phyloP scores from a whole-genome alignment of 1,140 invertebrate genomes.

The silkworm (Bombyx mori) region DNA sequence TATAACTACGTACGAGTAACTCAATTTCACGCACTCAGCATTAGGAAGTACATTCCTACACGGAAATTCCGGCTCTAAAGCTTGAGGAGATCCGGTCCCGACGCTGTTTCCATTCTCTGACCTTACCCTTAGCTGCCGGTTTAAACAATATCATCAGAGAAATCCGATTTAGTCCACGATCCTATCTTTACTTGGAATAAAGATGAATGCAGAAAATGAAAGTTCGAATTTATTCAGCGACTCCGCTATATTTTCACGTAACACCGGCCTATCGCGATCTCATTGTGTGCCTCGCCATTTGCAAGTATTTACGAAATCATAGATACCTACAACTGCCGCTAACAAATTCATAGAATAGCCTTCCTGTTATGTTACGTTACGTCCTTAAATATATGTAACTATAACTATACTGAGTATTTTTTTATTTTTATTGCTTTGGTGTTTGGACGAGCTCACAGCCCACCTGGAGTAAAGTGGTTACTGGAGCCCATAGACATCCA shows the following conservation, averaged over 20 bases:
- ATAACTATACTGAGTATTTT: no score
- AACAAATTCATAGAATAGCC: no score
- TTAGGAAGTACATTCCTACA: slow-evolving; percentile 1
- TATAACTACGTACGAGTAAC: not conserved
- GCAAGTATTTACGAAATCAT: no score
- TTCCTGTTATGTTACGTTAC: no score
- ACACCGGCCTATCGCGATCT: slow-evolving; percentile 5
- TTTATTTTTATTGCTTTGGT: no score
- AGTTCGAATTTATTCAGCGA: slow-evolving; percentile 13
- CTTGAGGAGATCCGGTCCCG: not conserved
- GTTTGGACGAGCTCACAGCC: no score
- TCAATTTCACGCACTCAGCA: not conserved
- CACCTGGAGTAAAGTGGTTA: no score
- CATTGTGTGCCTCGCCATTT: not conserved
- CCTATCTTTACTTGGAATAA: slow-evolving; percentile 3
- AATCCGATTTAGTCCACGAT: slow-evolving; percentile 11
- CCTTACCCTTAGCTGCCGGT: slow-evolving; percentile 7
- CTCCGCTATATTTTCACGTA: slow-evolving; percentile 4
- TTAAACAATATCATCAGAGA: slow-evolving; percentile 17
- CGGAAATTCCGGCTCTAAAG: slow-evolving; percentile 23
- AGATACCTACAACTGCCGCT: no score
- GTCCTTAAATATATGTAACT: no score
- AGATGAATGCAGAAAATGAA: slow-evolving; percentile 12
- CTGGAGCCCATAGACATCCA: no score
- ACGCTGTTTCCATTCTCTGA: slow-evolving; percentile 12